phyloP scores from a whole-genome alignment of 2,797 vertebrate species.

The Schizothorax lantsangensis region DNA sequence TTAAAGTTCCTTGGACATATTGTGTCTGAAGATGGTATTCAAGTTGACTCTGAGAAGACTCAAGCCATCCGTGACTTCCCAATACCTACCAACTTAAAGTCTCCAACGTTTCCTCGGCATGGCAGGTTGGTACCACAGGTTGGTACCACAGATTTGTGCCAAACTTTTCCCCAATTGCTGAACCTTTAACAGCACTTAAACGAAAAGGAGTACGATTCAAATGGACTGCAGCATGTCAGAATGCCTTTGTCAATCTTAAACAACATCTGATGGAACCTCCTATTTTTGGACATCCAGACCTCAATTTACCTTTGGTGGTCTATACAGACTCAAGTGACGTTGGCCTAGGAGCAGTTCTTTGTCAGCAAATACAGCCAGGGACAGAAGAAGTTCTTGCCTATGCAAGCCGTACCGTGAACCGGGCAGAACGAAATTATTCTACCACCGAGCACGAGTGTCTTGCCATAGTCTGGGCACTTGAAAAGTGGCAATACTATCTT shows the following conservation, averaged over 20 bases:
- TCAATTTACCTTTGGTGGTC: background rate
- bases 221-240: constrained; percentile 9
- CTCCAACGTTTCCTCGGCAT: constrained; percentile 14
- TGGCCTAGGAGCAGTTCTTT: background rate
- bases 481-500: too few relatives aligned
- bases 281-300: constrained; percentile 38
- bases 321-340: constrained; percentile 9
- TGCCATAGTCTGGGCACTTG: too few relatives aligned
- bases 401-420: background rate
- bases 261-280: constrained; percentile 4
- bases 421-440: background rate
- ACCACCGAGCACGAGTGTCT: background rate
- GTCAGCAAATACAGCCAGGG: background rate
- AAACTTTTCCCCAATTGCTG: background rate
- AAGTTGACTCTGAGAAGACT: constrained; percentile 10
- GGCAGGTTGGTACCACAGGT: too few relatives aligned
- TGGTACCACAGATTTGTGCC: constrained; percentile 34
- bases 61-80: constrained; percentile 1
- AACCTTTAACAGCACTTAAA: constrained; percentile 28
- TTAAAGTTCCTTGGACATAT: constrained; percentile 24
- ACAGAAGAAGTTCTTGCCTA: background rate
- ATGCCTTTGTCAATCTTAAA: constrained; percentile 22
- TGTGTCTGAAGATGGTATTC: background rate
- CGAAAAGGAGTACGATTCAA: constrained; percentile 10
- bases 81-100: background rate